Conservation (phyloP, 2,113 vertebrate genomes). For the Hippocampus comes region DNA sequence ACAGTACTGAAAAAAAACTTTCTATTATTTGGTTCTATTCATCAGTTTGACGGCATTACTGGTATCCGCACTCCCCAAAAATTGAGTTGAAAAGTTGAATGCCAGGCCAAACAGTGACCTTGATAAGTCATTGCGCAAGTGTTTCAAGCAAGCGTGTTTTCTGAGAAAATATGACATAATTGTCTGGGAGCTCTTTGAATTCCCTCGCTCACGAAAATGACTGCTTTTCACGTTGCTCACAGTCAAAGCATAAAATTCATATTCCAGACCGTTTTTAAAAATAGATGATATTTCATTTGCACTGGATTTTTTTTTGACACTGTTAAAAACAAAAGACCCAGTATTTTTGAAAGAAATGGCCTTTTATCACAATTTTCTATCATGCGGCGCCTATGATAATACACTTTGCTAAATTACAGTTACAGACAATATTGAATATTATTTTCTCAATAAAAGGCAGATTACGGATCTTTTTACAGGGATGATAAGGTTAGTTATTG, state of each 20-base stretch:
- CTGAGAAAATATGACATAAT: constrained; percentile 49
- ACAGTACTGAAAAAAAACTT: too few species aligned
- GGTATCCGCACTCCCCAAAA: not conserved
- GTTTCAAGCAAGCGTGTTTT: constrained; percentile 29
- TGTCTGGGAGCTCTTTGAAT: constrained; percentile 47
- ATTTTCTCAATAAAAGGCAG: too few species aligned
- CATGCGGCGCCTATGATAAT: too few species aligned
- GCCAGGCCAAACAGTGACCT: constrained; percentile 12
- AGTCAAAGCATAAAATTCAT: not conserved
- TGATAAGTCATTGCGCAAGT: constrained; percentile 25
- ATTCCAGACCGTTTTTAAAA: not conserved
- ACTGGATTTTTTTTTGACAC: not conserved
- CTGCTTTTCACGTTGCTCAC: constrained; percentile 37
- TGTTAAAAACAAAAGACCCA: not conserved
- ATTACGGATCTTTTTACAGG: too few species aligned
- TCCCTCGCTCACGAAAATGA: constrained; percentile 29
- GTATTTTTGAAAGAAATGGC: not conserved
- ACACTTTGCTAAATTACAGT: too few species aligned
- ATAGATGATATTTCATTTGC: not conserved
- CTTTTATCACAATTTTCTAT: too few species aligned
- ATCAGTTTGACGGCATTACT: not conserved
- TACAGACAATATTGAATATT: not conserved
- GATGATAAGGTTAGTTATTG: too few species aligned
- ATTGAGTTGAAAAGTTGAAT: not conserved
- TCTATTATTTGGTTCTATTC: not conserved